Percentiles rank a stretch among this genome's conserved stretches.
phyloP scores from a whole-genome alignment of 2,888 invertebrate species.

The Heteromyza rotundicornis region DNA sequence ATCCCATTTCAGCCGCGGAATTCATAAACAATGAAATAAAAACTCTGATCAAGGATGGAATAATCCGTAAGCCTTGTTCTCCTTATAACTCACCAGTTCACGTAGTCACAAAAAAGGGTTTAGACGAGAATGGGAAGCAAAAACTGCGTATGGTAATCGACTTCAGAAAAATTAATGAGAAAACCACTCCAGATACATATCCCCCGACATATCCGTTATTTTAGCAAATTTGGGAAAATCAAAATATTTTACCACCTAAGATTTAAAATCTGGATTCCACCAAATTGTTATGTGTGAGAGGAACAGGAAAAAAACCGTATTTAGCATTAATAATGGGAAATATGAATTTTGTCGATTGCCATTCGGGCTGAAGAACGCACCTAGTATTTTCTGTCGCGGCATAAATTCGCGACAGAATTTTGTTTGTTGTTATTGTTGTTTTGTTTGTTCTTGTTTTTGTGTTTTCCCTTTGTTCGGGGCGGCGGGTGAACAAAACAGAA shows the following conservation, averaged over 20 bases:
- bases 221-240: not conserved
- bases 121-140: too few relatives aligned
- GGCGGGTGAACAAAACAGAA: too few relatives aligned
- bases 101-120: too few relatives aligned
- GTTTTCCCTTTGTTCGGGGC: too few relatives aligned
- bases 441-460: too few relatives aligned
- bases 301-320: constrained; percentile 30
- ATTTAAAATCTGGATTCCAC: constrained; percentile 25
- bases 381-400: too few relatives aligned
- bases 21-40: constrained; percentile 7
- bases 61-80: not conserved
- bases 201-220: not conserved
- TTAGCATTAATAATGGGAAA: constrained; percentile 23
- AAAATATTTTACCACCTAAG: not conserved
- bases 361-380: too few relatives aligned
- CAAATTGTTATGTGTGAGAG: constrained; percentile 25
- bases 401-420: too few relatives aligned
- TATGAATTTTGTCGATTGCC: constrained; percentile 24
- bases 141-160: too few relatives aligned
- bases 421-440: too few relatives aligned
- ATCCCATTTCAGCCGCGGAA: constrained; percentile 4
- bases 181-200: constrained; percentile 19
- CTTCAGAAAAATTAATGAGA: constrained; percentile 18
- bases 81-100: too few relatives aligned
- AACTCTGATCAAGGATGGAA: not conserved